Evolutionary conservation across 2,888 invertebrate genomes (phyloP), one percentile per base, ranked within the genome.

Genomic region (Orthosia incerta): DNA sequence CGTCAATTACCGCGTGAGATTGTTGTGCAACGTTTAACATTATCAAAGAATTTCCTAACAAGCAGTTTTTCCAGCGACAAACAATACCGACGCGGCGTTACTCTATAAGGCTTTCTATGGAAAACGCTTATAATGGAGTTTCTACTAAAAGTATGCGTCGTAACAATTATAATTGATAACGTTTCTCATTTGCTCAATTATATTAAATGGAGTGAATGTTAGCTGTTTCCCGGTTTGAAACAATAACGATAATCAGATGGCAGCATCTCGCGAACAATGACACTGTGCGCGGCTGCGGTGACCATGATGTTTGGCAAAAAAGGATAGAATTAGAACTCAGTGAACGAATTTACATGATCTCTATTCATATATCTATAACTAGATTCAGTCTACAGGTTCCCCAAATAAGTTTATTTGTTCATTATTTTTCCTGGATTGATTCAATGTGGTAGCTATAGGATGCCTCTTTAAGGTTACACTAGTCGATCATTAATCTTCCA

Each of bases 131-230:
- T 85, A 87, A 86, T 86, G 73, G 82, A 79, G 83, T 85, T 86
- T 89, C 88, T 89, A 88, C 87, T 90, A 88, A 88, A 89, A 86
- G 88, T 88, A 88, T 87, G 86, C 85, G 79, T 87, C 90, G 90
- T 89, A 92, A 92, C 93, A 91, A 92, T 93, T 92, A 94, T 93
- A 94, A 94, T 93, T 94, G 94, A 94, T 95, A 95, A 93, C 91
- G 91, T 93, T 95, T 94, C 95, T 93, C 94, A 93, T 93, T 94
- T 93, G 90, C 93, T 94, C 94, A 95, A 95, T 95, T 95, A 94
- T 93, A 94, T 93, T 92, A 94, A 95, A 94, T 95, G 93, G 93
- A 94, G 95, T 95, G 94, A 95, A 94, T 91, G 94, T 90, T 90
- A 89, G 90, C 91, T 89, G 93, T 93, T 95, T 94, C 94, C 95